phyloP scores from a whole-genome alignment of 2,113 vertebrate species.

The Perca fluviatilis region DNA sequence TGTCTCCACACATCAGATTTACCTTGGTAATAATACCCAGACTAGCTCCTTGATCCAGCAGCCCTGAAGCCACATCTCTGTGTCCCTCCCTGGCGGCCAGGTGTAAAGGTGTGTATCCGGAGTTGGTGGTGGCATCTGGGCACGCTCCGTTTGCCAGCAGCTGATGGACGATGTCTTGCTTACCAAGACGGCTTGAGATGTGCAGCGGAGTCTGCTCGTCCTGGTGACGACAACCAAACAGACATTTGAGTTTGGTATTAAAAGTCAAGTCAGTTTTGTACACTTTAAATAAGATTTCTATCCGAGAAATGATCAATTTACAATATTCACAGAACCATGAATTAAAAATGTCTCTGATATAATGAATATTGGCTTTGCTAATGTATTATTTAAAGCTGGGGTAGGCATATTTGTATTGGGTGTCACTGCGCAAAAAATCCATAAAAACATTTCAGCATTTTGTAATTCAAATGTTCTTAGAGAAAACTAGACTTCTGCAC shows the following conservation, averaged over 20 bases:
- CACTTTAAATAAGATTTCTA: not conserved
- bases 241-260: not conserved
- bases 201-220: constrained; percentile 98
- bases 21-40: constrained; percentile 96
- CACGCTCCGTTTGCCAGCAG: constrained; percentile 91
- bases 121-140: constrained; percentile 92
- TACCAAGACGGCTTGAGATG: constrained; percentile 94
- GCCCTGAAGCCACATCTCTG: constrained; percentile 90
- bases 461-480: too few species aligned
- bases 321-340: not conserved
- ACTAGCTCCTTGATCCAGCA: constrained; percentile 93
- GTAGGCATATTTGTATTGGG: too few species aligned
- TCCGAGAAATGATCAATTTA: not conserved
- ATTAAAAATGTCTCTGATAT: not conserved
- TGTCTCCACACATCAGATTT: not conserved
- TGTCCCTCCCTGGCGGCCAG: constrained; percentile 94
- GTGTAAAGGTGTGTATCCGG: constrained; percentile 95
- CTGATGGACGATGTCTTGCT: constrained; percentile 95
- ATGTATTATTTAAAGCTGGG: too few species aligned
- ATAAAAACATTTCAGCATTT: too few species aligned
- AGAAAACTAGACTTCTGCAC: too few species aligned
- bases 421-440: too few species aligned
- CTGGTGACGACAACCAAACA: constrained; percentile 71
- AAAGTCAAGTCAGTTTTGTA: not conserved
- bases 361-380: not conserved